phyloP scores from a whole-genome alignment of 2,797 vertebrate genomes.

The Chelonia mydas region DNA sequence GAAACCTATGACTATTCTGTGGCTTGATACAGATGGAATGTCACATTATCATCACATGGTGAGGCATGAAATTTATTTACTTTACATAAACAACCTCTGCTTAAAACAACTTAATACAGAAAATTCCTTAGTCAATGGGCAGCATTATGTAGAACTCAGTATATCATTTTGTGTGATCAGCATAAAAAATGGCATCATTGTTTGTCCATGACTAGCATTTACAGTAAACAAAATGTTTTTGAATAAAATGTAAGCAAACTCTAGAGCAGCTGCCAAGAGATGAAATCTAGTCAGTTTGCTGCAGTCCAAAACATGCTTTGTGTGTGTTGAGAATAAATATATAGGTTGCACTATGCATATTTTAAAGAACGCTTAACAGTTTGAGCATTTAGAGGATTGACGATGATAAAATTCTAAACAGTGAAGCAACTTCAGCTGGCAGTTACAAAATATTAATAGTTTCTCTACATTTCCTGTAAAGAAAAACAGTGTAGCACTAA shows the following conservation, averaged over 20 bases:
- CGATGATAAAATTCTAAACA: neutral
- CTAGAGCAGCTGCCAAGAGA: slow-evolving; percentile 80
- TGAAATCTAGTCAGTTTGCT: slow-evolving; percentile 81
- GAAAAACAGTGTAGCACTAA: neutral
- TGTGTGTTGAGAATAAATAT: slow-evolving; percentile 61
- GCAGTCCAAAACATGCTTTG: slow-evolving; percentile 69
- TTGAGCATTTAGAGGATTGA: slow-evolving; percentile 31
- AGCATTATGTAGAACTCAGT: slow-evolving; percentile 74
- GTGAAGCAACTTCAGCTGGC: slow-evolving; percentile 52
- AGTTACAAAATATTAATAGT: slow-evolving; percentile 23
- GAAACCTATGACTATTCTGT: slow-evolving; percentile 85
- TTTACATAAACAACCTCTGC: slow-evolving; percentile 86
- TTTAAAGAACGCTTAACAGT: slow-evolving; percentile 41
- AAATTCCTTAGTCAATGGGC: slow-evolving; percentile 83
- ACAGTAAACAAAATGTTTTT: slow-evolving; percentile 95
- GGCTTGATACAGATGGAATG: slow-evolving; percentile 85
- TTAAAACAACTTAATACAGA: slow-evolving; percentile 89
- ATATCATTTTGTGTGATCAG: slow-evolving; percentile 77
- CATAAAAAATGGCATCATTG: slow-evolving; percentile 84
- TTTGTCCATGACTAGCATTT: slow-evolving; percentile 83
- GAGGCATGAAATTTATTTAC: slow-evolving; percentile 93
- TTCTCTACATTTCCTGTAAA: slow-evolving; percentile 34
- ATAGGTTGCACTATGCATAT: slow-evolving; percentile 63
- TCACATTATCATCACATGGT: slow-evolving; percentile 98
- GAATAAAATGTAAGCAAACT: slow-evolving; percentile 85